Conservation (phyloP, 2,797 vertebrate species). For the Labroides dimidiatus region DNA sequence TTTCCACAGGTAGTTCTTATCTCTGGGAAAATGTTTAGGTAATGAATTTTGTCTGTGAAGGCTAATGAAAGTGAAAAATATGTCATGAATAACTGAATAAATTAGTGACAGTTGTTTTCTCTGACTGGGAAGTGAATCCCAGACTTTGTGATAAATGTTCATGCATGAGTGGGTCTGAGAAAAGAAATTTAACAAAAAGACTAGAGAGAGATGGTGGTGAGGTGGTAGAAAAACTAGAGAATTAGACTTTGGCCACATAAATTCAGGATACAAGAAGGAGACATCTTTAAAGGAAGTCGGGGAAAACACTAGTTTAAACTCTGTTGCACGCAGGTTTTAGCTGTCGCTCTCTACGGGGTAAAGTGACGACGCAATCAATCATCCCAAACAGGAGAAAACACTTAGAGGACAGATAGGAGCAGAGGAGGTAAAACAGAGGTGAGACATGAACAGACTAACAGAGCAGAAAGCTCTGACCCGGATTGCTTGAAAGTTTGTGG, state of each 20-base stretch:
- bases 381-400: conserved; percentile 60
- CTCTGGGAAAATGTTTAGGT: neutral
- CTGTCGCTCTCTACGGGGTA: conserved; percentile 16
- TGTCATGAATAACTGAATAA: conserved; percentile 28
- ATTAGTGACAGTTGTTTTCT: neutral
- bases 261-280: neutral
- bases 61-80: conserved; percentile 8
- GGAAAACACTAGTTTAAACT: conserved; percentile 12
- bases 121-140: neutral
- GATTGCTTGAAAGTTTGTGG: neutral
- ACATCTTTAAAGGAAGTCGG: conserved; percentile 8
- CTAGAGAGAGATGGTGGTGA: neutral
- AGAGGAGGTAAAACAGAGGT: conserved; percentile 34
- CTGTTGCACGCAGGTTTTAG: conserved; percentile 4
- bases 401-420: conserved; percentile 28
- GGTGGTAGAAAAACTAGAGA: neutral
- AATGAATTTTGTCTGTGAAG: conserved; percentile 16
- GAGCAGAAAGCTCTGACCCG: conserved; percentile 1
- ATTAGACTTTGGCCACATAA: neutral
- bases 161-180: conserved; percentile 1
- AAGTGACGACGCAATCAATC: conserved; percentile 36
- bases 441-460: conserved; percentile 7
- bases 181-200: neutral
- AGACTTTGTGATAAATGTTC: neutral
- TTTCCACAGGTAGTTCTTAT: conserved; percentile 6